These are phyloP conservation scores for Trichomycterus rosablanca DNA, from an alignment of 2,113 vertebrate species.

Conservation along the genomic window DNA sequence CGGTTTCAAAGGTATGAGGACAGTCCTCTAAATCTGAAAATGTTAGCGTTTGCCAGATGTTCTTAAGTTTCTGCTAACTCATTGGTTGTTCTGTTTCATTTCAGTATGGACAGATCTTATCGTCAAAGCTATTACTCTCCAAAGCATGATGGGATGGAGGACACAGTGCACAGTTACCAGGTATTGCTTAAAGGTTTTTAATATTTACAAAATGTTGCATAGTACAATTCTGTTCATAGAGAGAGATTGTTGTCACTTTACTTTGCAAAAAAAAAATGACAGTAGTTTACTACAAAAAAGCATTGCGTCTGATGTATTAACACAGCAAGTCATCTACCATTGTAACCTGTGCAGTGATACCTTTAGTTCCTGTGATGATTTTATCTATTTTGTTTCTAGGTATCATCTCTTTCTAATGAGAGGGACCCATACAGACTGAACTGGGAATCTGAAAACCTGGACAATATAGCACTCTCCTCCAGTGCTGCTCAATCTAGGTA, in stretches of 20 bases:
- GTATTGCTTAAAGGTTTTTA: constrained; percentile 52
- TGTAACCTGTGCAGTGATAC: no score
- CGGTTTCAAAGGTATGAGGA: constrained; percentile 61
- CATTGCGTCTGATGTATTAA: background rate
- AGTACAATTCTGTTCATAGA: no score
- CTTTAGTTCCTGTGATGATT: background rate
- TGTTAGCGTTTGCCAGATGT: background rate
- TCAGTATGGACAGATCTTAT: constrained; percentile 93
- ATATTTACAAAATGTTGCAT: no score
- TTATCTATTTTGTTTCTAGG: constrained; percentile 53
- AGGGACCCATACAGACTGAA: constrained; percentile 82
- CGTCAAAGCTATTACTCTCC: constrained; percentile 81
- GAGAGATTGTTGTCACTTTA: no score
- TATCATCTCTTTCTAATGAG: constrained; percentile 76
- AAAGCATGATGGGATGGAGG: constrained; percentile 83
- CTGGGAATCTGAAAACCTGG: constrained; percentile 89
- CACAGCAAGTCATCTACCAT: no score
- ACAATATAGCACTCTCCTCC: constrained; percentile 92
- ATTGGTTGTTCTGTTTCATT: constrained; percentile 44
- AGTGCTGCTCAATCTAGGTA: constrained; percentile 95
- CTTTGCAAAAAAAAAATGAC: no score
- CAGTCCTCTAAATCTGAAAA: background rate
- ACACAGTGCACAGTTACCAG: constrained; percentile 83
- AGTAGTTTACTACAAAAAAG: no score
- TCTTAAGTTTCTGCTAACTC: background rate